Base-by-base conservation (phyloP, 2,888 invertebrate genomes). In the Brenthis daphne region DNA sequence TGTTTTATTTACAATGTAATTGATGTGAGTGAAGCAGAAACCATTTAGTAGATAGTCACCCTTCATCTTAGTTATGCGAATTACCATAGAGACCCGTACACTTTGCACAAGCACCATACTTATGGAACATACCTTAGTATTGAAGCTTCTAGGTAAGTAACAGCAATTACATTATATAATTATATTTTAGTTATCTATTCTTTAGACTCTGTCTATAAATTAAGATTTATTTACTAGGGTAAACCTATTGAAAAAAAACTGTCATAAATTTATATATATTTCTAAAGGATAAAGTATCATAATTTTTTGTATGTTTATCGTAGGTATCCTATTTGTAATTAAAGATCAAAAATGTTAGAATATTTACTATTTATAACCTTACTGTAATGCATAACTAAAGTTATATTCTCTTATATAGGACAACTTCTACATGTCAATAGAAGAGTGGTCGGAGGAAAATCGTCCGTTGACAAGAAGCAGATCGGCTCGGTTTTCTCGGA, bases 381-480 rank as follows among this genome's bases (percentile, higher is more conserved):
- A 43, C 8, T 43, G 8, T 13, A 11, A 33, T 33, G 3, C 14
- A 3, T 2, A 48, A 48, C 16, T 29, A 67, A 67, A 2, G 24
- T 43, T 33, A 6, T 4, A 33, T 61, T 33, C 50, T 73, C 73
- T 54, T 67, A 53, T 56, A 60, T 66, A 92, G 89, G 88, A 90
- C 51, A 79, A 85, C 73, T 88, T 87, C 81, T 87, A 89, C 81
- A 82, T 80, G 83, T 83, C 88, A 29, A 80, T 82, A 70, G 81
- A 85, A 69, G 88, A 91, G 67, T 91, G 89, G 90, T 75, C 82
- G 6, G 88, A 85, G 37, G 82, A 83, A 60, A 85, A 84, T 47
- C 88, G 89, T 67, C 88, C 89, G 5, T 72, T 87, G 73, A 84
- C 89, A 6, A 85, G 92, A 2, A 90, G 92, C 74, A 77, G 85